phyloP scores from a whole-genome alignment of 2,888 invertebrate species.

The Melinaea marsaeus region DNA sequence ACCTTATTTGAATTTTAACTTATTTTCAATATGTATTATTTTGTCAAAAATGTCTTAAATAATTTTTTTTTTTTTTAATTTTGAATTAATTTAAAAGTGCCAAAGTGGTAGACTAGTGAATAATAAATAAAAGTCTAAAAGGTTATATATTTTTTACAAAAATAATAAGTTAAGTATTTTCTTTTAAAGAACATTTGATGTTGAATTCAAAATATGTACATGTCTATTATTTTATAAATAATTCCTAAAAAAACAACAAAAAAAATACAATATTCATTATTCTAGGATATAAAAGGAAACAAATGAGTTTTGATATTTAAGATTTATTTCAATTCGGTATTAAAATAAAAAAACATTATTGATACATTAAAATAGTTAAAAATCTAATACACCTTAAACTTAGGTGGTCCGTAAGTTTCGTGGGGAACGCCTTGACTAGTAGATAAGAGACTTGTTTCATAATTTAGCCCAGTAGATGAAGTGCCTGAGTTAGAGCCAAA shows the following conservation, averaged over 20 bases:
- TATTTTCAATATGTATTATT: too few species aligned
- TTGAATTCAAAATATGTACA: too few species aligned
- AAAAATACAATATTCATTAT: neutral
- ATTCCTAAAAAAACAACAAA: neutral
- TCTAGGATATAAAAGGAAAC: constrained; percentile 5
- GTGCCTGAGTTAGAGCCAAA: constrained; percentile 35
- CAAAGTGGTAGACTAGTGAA: too few species aligned
- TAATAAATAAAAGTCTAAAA: too few species aligned
- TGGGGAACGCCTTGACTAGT: constrained; percentile 68
- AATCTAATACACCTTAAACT: constrained; percentile 48
- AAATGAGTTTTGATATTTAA: constrained; percentile 3
- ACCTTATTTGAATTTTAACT: too few species aligned
- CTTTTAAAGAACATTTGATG: too few species aligned
- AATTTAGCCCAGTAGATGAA: constrained; percentile 35
- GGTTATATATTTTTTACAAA: too few species aligned
- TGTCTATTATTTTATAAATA: too few species aligned
- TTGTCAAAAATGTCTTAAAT: too few species aligned
- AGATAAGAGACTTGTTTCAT: constrained; percentile 46
- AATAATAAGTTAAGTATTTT: too few species aligned
- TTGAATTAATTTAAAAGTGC: too few species aligned
- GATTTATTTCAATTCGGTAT: constrained; percentile 13
- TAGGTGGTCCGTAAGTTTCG: constrained; percentile 64
- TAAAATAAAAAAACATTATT: constrained; percentile 13
- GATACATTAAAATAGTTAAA: constrained; percentile 12
- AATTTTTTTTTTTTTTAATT: too few species aligned